These are phyloP conservation scores for Smithornis capensis DNA, from an alignment of 2,113 vertebrate species.

Conservation along the genomic window DNA sequence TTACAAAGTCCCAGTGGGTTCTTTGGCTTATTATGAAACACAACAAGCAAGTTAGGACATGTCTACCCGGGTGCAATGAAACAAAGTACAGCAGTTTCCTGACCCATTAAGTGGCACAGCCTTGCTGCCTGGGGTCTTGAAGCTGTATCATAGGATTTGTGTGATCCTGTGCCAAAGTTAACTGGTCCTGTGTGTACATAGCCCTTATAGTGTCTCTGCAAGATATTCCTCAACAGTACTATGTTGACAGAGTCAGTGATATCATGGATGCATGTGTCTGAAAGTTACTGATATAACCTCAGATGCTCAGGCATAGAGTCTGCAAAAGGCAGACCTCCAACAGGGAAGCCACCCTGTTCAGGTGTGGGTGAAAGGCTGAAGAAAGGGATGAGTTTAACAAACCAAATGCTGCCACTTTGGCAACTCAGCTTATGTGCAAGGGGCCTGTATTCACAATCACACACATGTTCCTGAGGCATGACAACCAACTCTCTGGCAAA, in stretches of 20 bases:
- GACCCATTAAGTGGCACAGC: neutral
- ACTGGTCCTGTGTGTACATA: accelerated
- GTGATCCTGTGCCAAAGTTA: neutral
- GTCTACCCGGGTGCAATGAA: neutral
- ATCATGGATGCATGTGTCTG: neutral
- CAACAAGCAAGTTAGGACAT: conserved; percentile 4
- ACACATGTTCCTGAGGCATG: neutral
- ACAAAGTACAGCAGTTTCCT: neutral
- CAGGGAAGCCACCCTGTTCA: neutral
- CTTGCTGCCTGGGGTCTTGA: neutral
- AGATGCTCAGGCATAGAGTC: neutral
- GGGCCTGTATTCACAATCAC: neutral
- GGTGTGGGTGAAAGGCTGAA: neutral
- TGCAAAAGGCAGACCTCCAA: neutral
- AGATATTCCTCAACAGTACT: neutral
- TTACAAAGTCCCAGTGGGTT: neutral
- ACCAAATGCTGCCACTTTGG: neutral
- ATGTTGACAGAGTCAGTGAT: neutral
- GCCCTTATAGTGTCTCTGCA: neutral
- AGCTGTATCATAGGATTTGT: neutral
- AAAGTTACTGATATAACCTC: neutral
- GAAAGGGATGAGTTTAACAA: neutral
- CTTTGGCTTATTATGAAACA: conserved; percentile 29
- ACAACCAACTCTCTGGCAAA: neutral
- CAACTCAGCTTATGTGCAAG: neutral